phyloP scores from a whole-genome alignment of 2,113 vertebrate genomes.

The Vulpes vulpes region DNA sequence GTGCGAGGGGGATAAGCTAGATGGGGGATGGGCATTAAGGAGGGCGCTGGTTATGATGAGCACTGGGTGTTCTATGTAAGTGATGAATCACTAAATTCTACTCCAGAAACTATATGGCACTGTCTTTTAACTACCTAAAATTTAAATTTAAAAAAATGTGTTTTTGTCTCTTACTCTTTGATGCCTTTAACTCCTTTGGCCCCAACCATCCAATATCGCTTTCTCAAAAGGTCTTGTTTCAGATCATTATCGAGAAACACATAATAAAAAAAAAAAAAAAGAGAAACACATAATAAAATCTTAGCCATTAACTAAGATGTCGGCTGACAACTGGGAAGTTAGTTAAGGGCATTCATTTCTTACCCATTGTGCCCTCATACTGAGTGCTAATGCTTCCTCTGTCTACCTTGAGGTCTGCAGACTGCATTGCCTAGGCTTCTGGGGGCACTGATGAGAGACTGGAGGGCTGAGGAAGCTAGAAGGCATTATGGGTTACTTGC shows the following conservation, averaged over 20 bases:
- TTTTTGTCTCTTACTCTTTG: background rate
- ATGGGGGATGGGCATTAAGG: background rate
- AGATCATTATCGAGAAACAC: too few relatives aligned
- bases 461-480: too few relatives aligned
- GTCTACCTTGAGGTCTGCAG: background rate
- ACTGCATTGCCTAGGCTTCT: background rate
- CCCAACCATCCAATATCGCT: background rate
- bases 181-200: background rate
- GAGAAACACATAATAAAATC: background rate
- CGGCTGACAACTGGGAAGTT: background rate
- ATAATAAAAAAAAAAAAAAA: too few relatives aligned
- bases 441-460: accelerated
- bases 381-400: background rate
- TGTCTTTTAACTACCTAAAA: background rate
- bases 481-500: background rate
- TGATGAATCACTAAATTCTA: background rate
- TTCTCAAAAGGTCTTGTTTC: background rate
- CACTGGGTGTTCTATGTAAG: background rate
- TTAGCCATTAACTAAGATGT: background rate
- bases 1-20: background rate
- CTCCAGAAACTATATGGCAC: background rate
- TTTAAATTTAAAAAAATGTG: background rate
- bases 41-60: background rate
- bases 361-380: background rate
- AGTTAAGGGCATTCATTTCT: background rate